Base-by-base conservation (phyloP, 2,888 invertebrate species). In the Tenthredo scrophulariae region DNA sequence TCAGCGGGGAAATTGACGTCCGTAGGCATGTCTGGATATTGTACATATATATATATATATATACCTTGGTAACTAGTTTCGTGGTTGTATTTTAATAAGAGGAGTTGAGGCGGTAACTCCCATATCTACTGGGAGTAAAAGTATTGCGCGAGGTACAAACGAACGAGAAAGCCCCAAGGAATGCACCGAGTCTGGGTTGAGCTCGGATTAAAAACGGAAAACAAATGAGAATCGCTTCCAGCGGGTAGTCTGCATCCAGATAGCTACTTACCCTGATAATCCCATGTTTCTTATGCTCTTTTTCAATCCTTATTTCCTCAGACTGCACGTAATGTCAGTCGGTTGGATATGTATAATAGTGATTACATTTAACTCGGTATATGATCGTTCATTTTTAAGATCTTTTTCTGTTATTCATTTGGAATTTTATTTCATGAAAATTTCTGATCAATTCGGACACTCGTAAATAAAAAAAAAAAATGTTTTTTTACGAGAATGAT, bases 141-240 rank as follows among this genome's bases (percentile, higher is more conserved):
- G 77, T 50, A 77, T 80, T 80, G n/a, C 74, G n/a, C 74, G 84
- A 83, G 79, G 72, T 70, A 84, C 84, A 74, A 58, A 75, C 72
- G 72, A 74, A 79, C 79, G 83, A 75, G 84, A 82, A 50, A 87
- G 70, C 74, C 46, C 84, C 80, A 85, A 87, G 86, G 86, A 84
- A 85, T 84, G 85, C 86, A 85, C 67, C 74, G 43, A 75, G 40
- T 85, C 43, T 50, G 67, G 54, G 67, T 72, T 72, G 26, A 84
- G 85, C 58, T 33, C 46, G 75, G 74, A 84, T 85, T 84, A 85
- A 85, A 85, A 87, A 54, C 37, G 75, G 87, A 86, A 89, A 89
- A 90, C 89, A 89, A 91, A 91, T 91, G 91, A 90, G 89, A 90
- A 91, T 90, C 84, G 90, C 91, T 90, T 86, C 86, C 87, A 88